These are phyloP conservation scores for Drosophila mayaguana DNA, from an alignment of 2,888 invertebrate species.

Conservation along the genomic window DNA sequence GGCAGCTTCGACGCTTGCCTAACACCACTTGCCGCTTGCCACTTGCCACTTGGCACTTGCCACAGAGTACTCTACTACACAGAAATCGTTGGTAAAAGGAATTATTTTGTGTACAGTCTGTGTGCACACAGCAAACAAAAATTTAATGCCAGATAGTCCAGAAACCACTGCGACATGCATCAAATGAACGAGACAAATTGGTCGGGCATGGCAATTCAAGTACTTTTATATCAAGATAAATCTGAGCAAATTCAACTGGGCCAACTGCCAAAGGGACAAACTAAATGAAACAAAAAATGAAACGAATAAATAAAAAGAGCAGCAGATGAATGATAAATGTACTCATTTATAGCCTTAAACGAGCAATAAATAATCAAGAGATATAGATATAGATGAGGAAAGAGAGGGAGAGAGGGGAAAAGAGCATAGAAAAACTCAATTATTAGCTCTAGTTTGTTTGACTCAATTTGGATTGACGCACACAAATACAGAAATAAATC, in stretches of 20 bases:
- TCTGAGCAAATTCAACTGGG: conserved; percentile 23
- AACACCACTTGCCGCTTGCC: conserved; percentile 34
- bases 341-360: conserved; percentile 24
- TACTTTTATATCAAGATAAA: conserved; percentile 39
- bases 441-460: conserved; percentile 35
- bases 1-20: conserved; percentile 47
- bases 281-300: conserved; percentile 3
- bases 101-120: conserved; percentile 34
- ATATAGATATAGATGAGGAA: not conserved
- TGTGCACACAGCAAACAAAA: conserved; percentile 29
- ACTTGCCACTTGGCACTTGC: conserved; percentile 34
- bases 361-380: conserved; percentile 48
- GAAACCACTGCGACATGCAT: conserved; percentile 47
- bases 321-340: conserved; percentile 52
- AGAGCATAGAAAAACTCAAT: conserved; percentile 42
- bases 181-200: conserved; percentile 65
- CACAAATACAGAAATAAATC: conserved; percentile 46
- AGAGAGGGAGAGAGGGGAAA: conserved; percentile 1
- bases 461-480: conserved; percentile 37
- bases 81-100: conserved; percentile 31
- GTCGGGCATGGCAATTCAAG: conserved; percentile 38
- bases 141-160: conserved; percentile 40
- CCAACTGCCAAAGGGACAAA: conserved; percentile 13
- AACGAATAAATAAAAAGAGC: conserved; percentile 13
- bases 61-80: conserved; percentile 28